A percentile compares a stretch with the other conserved stretches of the same genome.
Conservation (phyloP, 2,113 vertebrate genomes). For the Gallinago paraguaiae region DNA sequence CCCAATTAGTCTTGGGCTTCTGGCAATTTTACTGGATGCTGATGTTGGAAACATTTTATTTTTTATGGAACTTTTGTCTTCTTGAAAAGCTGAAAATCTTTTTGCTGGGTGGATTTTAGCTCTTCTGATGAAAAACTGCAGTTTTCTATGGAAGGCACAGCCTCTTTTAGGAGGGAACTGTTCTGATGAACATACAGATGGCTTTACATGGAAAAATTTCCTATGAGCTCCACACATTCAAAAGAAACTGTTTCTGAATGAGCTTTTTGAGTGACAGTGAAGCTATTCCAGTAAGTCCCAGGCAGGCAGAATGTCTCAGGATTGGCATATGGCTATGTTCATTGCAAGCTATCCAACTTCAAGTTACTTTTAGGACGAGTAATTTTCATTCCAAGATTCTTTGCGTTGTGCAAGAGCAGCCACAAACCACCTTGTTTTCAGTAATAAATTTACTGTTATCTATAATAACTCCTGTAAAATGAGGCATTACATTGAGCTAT, state of each 20-base stretch:
- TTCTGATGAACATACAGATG: not conserved
- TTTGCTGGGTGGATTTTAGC: not conserved
- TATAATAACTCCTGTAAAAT: conserved; percentile 47
- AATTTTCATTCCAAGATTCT: conserved; percentile 19
- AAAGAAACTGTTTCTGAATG: not conserved
- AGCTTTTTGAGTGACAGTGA: not conserved
- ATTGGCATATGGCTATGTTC: not conserved
- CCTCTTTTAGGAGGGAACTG: not conserved
- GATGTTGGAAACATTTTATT: not conserved
- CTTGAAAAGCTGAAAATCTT: not conserved
- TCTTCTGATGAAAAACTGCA: not conserved
- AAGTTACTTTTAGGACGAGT: conserved; percentile 4
- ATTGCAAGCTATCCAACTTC: not conserved
- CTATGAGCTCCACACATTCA: not conserved
- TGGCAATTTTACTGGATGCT: not conserved
- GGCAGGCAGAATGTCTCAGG: not conserved
- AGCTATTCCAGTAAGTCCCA: not conserved
- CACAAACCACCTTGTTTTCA: conserved; percentile 56
- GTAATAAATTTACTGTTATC: conserved; percentile 66
- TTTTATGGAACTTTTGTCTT: not conserved
- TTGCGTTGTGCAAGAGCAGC: conserved; percentile 8
- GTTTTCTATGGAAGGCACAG: not conserved
- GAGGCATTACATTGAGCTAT: conserved; percentile 39
- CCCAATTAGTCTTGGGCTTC: not conserved
- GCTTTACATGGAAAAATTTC: not conserved